Percentiles rank a stretch among this genome's conserved stretches.
Conservation (phyloP, 2,888 invertebrate species). For the Tanypteryx hageni region DNA sequence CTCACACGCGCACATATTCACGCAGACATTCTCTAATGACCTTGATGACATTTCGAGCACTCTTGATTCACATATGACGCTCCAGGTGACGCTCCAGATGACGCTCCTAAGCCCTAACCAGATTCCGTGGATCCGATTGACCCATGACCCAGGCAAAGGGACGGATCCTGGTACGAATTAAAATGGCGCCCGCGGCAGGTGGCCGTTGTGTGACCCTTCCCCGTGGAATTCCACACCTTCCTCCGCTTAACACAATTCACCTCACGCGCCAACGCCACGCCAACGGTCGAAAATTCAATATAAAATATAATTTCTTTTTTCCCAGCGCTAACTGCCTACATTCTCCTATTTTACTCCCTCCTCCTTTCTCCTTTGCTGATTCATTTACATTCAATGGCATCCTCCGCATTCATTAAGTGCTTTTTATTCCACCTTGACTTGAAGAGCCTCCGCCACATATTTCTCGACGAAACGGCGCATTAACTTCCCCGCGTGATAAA, state of each 20-base stretch:
- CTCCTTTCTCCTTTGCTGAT: neutral
- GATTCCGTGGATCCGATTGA: constrained; percentile 23
- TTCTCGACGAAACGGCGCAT: too few relatives aligned
- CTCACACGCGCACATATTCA: too few relatives aligned
- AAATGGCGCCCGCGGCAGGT: neutral
- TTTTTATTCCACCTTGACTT: too few relatives aligned
- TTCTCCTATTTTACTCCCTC: too few relatives aligned
- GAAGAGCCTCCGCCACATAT: too few relatives aligned
- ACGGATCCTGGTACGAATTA: neutral
- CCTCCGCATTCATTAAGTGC: too few relatives aligned
- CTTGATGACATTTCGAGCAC: neutral
- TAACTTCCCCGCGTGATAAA: too few relatives aligned
- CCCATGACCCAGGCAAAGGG: constrained; percentile 11
- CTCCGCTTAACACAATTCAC: neutral
- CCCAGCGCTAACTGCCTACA: neutral
- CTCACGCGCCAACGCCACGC: neutral
- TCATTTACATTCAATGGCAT: neutral
- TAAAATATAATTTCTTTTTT: neutral
- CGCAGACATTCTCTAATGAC: too few relatives aligned
- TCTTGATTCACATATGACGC: neutral
- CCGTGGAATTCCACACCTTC: neutral
- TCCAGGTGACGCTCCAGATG: neutral
- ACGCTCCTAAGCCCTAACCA: constrained; percentile 7
- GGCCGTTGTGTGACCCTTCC: neutral
- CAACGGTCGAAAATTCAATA: neutral